These are phyloP conservation scores for Leptinotarsa rubiginosa DNA, from an alignment of 2,888 invertebrate species.

Conservation along the genomic window DNA sequence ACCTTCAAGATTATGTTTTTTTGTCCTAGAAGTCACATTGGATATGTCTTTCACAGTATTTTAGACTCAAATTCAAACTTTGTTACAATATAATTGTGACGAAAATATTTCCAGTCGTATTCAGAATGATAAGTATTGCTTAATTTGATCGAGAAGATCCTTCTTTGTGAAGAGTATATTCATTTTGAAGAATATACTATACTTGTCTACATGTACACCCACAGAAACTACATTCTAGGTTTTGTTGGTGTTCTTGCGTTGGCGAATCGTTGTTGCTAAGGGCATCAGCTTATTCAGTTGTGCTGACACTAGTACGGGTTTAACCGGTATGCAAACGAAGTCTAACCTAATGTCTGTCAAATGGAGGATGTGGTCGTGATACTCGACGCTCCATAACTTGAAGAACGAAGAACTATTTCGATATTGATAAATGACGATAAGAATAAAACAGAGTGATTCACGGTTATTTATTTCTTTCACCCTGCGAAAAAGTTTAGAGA, in stretches of 20 bases:
- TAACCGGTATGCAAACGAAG: constrained; percentile 8
- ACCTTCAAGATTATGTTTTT: too few relatives aligned
- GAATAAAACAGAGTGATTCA: not conserved
- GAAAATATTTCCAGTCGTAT: too few relatives aligned
- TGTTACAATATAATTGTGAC: too few relatives aligned
- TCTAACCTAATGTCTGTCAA: constrained; percentile 3
- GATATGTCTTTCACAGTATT: too few relatives aligned
- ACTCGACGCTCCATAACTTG: not conserved
- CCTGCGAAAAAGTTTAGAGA: too few relatives aligned
- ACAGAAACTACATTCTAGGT: not conserved
- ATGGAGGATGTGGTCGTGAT: not conserved
- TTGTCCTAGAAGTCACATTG: too few relatives aligned
- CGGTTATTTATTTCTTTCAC: not conserved
- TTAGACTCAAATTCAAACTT: too few relatives aligned
- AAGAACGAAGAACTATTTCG: not conserved
- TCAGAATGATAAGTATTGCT: too few relatives aligned
- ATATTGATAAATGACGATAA: not conserved
- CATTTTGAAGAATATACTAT: not conserved
- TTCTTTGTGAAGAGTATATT: too few relatives aligned
- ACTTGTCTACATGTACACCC: not conserved
- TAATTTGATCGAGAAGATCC: too few relatives aligned
- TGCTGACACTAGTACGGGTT: not conserved
- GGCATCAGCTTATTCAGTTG: not conserved
- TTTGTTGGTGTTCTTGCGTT: not conserved
- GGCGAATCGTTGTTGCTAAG: constrained; percentile 6